These are phyloP conservation scores for Enteromius treurensis DNA, from an alignment of 2,797 vertebrate genomes.

Conservation along the genomic window DNA sequence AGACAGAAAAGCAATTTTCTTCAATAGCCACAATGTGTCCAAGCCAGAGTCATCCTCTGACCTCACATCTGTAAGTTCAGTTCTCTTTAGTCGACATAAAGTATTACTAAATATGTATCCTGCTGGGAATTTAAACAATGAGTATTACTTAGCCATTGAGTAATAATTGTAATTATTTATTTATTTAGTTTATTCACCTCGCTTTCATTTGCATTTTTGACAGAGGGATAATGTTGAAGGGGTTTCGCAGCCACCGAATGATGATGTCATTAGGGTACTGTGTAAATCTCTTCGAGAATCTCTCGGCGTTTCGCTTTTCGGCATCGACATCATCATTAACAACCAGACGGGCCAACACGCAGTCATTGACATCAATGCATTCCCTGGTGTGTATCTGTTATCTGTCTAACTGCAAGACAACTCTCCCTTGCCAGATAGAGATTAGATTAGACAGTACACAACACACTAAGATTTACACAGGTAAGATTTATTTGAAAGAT, in stretches of 20 bases:
- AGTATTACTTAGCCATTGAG: neutral
- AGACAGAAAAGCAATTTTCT: conserved; percentile 90
- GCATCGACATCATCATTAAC: conserved; percentile 88
- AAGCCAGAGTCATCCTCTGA: conserved; percentile 87
- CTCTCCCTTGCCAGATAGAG: conserved; percentile 2
- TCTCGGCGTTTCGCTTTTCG: conserved; percentile 85
- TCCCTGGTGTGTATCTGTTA: conserved; percentile 77
- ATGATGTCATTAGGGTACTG: conserved; percentile 83
- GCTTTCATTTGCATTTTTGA: conserved; percentile 32
- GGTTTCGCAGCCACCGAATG: conserved; percentile 81
- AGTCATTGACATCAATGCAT: conserved; percentile 88
- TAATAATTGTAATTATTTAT: neutral
- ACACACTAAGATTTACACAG: neutral
- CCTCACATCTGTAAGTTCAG: conserved; percentile 83
- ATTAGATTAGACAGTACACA: neutral
- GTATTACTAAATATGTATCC: neutral
- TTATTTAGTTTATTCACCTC: neutral
- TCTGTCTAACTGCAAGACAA: neutral
- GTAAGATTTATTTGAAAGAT: neutral
- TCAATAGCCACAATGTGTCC: conserved; percentile 90
- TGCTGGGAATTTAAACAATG: neutral
- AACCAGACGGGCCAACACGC: conserved; percentile 88
- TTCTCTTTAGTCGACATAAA: neutral
- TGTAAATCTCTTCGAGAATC: conserved; percentile 81
- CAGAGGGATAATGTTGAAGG: conserved; percentile 88